Evolutionary conservation across 2,888 invertebrate genomes (phyloP).

Genomic region (Drosophila dives): DNA sequence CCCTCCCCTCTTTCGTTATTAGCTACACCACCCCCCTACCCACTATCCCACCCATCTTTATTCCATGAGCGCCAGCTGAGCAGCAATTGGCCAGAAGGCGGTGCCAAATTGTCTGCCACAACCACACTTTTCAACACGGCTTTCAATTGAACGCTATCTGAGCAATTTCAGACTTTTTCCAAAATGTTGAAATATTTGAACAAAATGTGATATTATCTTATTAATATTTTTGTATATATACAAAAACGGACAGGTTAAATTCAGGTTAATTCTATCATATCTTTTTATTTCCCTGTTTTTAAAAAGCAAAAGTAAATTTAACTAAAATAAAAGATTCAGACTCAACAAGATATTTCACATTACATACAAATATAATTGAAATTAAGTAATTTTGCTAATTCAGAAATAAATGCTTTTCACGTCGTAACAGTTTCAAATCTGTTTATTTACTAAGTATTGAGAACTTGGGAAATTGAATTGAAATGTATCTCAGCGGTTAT

Average conservation of each 20-base stretch:
- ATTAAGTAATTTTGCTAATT: background rate
- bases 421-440: background rate
- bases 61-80: slow-evolving; percentile 37
- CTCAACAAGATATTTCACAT: background rate
- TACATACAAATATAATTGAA: too few relatives aligned
- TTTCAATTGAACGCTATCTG: background rate
- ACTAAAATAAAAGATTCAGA: background rate
- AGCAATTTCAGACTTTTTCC: background rate
- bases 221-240: too few relatives aligned
- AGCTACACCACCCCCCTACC: background rate
- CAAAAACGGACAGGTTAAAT: too few relatives aligned
- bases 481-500: background rate
- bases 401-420: background rate
- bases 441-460: background rate
- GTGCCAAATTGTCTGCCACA: slow-evolving; percentile 45
- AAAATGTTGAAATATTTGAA: too few relatives aligned
- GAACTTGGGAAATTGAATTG: background rate
- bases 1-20: background rate
- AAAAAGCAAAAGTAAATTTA: background rate
- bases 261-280: background rate
- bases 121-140: slow-evolving; percentile 13
- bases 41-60: background rate
- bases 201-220: too few relatives aligned
- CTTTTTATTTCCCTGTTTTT: background rate
- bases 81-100: slow-evolving; percentile 19